Evolutionary conservation across 2,113 vertebrate genomes (phyloP).

Genomic region (Marmota flaviventris): DNA sequence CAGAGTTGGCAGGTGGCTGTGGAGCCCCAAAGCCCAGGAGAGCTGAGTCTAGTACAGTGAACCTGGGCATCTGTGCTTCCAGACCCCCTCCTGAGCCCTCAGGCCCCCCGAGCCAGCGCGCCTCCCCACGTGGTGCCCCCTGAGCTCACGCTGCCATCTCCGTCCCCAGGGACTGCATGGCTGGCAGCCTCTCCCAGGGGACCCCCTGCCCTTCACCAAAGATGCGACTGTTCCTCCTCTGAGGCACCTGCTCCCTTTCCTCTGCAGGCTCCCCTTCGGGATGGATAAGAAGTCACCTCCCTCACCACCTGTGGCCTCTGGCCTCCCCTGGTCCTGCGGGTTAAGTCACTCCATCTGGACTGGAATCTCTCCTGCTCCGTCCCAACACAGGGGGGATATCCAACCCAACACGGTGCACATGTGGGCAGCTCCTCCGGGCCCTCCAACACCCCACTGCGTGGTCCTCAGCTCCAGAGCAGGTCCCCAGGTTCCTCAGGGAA

Average conservation of each 20-base stretch:
- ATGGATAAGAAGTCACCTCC: background rate
- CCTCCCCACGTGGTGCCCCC: background rate
- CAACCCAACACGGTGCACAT: background rate
- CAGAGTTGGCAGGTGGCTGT: background rate
- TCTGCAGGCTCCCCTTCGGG: background rate
- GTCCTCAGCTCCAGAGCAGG: background rate
- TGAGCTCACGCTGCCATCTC: background rate
- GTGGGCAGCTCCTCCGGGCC: background rate
- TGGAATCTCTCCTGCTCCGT: background rate
- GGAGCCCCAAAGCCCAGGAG: background rate
- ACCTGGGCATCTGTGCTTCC: background rate
- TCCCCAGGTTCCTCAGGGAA: background rate
- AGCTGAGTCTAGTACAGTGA: background rate
- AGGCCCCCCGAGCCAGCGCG: background rate
- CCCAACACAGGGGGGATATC: background rate
- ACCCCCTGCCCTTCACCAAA: background rate
- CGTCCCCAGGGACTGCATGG: background rate
- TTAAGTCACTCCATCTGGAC: background rate
- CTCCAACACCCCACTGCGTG: background rate
- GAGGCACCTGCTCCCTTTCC: background rate
- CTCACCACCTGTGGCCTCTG: background rate
- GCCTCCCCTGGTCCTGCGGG: background rate
- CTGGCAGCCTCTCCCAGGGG: background rate
- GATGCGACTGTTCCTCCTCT: background rate
- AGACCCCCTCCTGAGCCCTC: background rate